Conservation (phyloP, 2,113 vertebrate genomes). For the Gasterosteus aculeatus region DNA sequence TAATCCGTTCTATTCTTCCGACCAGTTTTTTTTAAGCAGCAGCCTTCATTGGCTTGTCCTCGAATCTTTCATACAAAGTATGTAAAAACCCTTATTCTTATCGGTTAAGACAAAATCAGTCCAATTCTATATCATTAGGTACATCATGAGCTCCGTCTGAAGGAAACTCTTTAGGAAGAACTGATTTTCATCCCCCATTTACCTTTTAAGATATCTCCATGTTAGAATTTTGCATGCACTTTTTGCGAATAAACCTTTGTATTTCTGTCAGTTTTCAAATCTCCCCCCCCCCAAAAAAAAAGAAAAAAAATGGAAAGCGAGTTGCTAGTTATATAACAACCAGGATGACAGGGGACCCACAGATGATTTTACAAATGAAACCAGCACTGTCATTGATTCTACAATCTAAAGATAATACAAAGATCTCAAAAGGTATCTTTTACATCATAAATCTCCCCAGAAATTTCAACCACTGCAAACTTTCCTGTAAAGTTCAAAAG, state of each 20-base stretch:
- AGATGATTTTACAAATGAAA: constrained; percentile 93
- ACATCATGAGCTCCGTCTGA: constrained; percentile 93
- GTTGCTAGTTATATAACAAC: constrained; percentile 84
- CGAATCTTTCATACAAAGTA: constrained; percentile 74
- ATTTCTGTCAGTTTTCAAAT: constrained; percentile 80
- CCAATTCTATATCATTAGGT: constrained; percentile 90
- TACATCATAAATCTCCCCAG: constrained; percentile 92
- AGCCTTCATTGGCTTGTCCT: constrained; percentile 63
- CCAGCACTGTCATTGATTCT: constrained; percentile 89
- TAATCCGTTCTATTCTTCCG: constrained; percentile 84
- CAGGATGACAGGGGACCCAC: constrained; percentile 86
- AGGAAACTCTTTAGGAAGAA: constrained; percentile 96
- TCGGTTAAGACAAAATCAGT: constrained; percentile 90
- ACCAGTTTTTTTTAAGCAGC: constrained; percentile 64
- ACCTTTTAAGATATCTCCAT: constrained; percentile 82
- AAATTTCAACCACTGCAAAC: constrained; percentile 91
- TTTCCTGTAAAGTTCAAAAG: constrained; percentile 99
- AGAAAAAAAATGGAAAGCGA: constrained; percentile 83
- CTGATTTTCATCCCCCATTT: constrained; percentile 88
- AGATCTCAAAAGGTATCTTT: constrained; percentile 92
- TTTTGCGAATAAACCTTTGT: constrained; percentile 74
- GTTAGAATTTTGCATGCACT: constrained; percentile 81
- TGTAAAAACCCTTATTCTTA: constrained; percentile 83
- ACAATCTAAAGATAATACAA: constrained; percentile 89
- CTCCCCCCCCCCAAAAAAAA: constrained; percentile 1